Percentiles rank a stretch among this genome's conserved stretches.
These are phyloP conservation scores for Atractosteus spatula DNA, from an alignment of 2,113 vertebrate genomes.

Conservation along the genomic window DNA sequence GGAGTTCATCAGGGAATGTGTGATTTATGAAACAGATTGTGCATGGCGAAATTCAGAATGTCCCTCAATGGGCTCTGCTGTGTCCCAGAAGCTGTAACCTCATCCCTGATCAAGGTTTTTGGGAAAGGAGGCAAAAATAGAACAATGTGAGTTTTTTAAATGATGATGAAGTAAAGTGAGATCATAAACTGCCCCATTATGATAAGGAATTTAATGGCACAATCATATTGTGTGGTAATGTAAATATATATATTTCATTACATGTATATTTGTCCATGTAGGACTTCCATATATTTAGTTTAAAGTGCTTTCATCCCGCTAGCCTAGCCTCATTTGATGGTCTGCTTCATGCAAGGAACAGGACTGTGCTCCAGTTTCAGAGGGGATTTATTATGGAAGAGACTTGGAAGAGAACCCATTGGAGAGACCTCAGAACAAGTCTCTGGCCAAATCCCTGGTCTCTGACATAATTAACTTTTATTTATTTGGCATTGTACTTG, in stretches of 20 bases:
- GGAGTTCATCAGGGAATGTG: neutral
- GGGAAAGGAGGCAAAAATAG: slow-evolving; percentile 15
- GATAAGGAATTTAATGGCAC: neutral
- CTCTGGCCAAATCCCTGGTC: neutral
- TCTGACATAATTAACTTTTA: slow-evolving; percentile 7
- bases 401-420: neutral
- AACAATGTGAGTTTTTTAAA: slow-evolving; percentile 6
- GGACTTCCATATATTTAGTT: neutral
- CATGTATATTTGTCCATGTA: neutral
- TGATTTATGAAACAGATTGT: slow-evolving; percentile 53
- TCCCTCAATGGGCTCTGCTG: slow-evolving; percentile 28
- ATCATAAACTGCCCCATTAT: slow-evolving; percentile 1
- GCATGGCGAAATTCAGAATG: slow-evolving; percentile 38
- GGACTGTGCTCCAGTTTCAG: neutral
- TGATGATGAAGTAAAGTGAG: neutral
- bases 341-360: neutral
- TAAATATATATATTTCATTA: neutral
- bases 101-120: slow-evolving; percentile 39
- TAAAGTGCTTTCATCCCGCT: slow-evolving; percentile 1
- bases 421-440: neutral
- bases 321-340: neutral
- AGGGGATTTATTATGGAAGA: neutral
- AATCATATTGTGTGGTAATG: neutral
- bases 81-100: slow-evolving; percentile 26
- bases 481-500: slow-evolving; percentile 11